Percentiles rank a stretch among this genome's conserved stretches.
Conservation (phyloP, 2,888 invertebrate genomes). For the Noctua janthe region DNA sequence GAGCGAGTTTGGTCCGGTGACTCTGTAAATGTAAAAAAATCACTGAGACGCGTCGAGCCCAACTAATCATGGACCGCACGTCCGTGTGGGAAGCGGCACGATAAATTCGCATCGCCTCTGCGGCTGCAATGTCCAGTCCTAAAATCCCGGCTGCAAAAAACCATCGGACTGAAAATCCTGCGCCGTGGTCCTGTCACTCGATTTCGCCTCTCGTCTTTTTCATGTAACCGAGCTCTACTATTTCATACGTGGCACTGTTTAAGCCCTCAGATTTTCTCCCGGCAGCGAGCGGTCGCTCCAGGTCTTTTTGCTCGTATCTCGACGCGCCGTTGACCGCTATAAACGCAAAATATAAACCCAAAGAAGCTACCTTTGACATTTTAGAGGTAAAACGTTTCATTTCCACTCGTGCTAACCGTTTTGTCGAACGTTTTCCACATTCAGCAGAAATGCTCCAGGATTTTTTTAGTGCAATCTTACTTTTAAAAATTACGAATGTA, state of each 20-base stretch:
- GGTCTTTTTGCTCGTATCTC: constrained; percentile 87
- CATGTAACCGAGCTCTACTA: constrained; percentile 90
- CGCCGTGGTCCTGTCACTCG: constrained; percentile 89
- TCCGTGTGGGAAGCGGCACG: constrained; percentile 77
- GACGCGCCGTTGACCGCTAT: constrained; percentile 88
- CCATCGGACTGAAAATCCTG: constrained; percentile 87
- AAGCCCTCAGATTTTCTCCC: constrained; percentile 90
- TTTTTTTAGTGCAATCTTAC: constrained; percentile 67
- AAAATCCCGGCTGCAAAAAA: constrained; percentile 87
- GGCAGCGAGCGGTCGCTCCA: constrained; percentile 83
- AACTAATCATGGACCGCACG: constrained; percentile 86
- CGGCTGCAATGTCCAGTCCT: constrained; percentile 82
- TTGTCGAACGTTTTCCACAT: constrained; percentile 79
- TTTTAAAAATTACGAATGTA: constrained; percentile 47
- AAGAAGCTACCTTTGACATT: constrained; percentile 90
- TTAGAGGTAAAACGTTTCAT: constrained; percentile 88
- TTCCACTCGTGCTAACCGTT: constrained; percentile 82
- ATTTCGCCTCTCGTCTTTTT: constrained; percentile 90
- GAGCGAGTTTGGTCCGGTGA: constrained; percentile 30
- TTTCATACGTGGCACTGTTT: constrained; percentile 90
- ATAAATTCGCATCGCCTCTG: constrained; percentile 86
- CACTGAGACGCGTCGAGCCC: constrained; percentile 75
- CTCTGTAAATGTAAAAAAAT: constrained; percentile 72
- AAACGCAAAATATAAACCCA: constrained; percentile 90
- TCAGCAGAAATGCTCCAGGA: constrained; percentile 72